Evolutionary conservation across 2,113 vertebrate genomes (phyloP).

Genomic region (Machaerirhynchus nigripectus): DNA sequence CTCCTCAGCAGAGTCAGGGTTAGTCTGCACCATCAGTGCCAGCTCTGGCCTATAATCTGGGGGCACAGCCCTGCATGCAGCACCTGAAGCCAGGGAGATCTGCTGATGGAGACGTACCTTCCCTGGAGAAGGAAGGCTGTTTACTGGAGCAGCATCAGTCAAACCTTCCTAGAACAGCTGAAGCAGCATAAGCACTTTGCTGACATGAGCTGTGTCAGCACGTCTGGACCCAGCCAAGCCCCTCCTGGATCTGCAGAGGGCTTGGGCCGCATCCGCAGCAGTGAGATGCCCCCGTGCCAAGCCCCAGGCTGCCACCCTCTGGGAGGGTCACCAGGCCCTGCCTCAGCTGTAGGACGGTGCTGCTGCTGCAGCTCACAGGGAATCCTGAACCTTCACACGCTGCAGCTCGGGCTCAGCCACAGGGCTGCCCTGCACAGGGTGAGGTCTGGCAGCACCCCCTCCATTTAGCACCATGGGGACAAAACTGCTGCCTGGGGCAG

Average conservation of each 20-base stretch:
- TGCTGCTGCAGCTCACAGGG: background rate
- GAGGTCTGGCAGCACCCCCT: background rate
- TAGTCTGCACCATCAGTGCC: background rate
- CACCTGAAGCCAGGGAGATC: background rate
- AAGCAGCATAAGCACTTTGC: background rate
- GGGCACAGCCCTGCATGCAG: background rate
- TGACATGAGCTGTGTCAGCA: background rate
- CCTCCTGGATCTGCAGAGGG: background rate
- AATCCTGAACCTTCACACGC: background rate
- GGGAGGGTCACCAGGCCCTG: background rate
- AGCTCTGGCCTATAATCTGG: background rate
- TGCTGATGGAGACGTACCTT: background rate
- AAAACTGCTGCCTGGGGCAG: background rate
- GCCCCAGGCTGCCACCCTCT: background rate
- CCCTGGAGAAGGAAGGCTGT: background rate
- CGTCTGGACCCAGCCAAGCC: background rate
- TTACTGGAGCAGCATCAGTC: background rate
- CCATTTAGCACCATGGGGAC: accelerated
- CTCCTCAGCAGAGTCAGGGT: background rate
- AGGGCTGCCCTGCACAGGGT: background rate
- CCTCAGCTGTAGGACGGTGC: background rate
- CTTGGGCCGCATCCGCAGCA: background rate
- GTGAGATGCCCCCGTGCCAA: background rate
- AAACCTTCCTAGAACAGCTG: background rate
- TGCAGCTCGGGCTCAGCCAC: accelerated